These are phyloP conservation scores for Ceratothoa steindachneri DNA, from an alignment of 2,888 invertebrate genomes.

Conservation along the genomic window DNA sequence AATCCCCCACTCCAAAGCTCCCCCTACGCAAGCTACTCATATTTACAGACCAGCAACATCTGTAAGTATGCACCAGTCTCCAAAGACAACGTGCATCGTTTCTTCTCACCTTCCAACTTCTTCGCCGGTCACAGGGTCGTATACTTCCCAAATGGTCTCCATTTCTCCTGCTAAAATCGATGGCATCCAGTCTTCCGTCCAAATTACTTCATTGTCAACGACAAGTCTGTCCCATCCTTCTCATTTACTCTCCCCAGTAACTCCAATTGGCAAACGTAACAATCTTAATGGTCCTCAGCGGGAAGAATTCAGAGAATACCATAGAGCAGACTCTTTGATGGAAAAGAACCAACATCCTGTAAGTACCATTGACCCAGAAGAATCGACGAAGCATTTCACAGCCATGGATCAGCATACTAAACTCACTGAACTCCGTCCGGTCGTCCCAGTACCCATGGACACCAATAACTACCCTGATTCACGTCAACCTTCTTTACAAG, in stretches of 20 bases:
- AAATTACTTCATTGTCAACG: neutral
- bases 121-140: neutral
- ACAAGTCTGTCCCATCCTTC: neutral
- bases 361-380: conserved; percentile 21
- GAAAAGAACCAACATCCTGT: conserved; percentile 49
- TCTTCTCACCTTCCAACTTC: neutral
- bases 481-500: neutral
- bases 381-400: neutral
- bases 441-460: neutral
- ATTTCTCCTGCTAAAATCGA: neutral
- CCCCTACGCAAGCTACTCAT: neutral
- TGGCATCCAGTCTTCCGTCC: conserved; percentile 1
- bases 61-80: conserved; percentile 1
- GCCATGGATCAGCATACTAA: neutral
- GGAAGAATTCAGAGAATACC: neutral
- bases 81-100: neutral
- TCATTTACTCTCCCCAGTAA: neutral
- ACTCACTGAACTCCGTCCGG: neutral
- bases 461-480: neutral
- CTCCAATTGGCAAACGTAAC: neutral
- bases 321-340: conserved; percentile 29
- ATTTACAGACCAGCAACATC: neutral
- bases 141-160: neutral
- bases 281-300: neutral
- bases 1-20: neutral